Percentiles rank a stretch among this genome's conserved stretches.
Evolutionary conservation across 2,888 invertebrate species (phyloP).

Genomic region (Uloborus plumipes): DNA sequence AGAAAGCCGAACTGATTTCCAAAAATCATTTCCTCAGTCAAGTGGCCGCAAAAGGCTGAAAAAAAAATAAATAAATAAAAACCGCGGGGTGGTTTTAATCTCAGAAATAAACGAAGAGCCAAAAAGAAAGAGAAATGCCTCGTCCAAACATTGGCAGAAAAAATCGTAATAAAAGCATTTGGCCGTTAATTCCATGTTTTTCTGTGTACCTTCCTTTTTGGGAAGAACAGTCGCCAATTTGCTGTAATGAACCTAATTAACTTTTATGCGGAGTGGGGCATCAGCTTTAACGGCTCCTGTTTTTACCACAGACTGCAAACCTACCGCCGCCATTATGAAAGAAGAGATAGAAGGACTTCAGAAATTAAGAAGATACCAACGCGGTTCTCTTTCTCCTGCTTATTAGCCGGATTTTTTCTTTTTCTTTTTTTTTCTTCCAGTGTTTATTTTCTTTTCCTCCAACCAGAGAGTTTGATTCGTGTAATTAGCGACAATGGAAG

Average conservation of each 20-base stretch:
- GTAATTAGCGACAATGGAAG: constrained; percentile 52
- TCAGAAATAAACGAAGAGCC: constrained; percentile 15
- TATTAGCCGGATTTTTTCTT: constrained; percentile 2
- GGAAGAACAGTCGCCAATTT: constrained; percentile 59
- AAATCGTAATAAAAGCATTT: constrained; percentile 46
- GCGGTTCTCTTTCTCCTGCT: neutral
- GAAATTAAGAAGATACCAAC: constrained; percentile 45
- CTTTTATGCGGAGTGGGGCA: constrained; percentile 51
- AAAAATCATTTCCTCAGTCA: constrained; percentile 13
- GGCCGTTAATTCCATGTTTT: constrained; percentile 61
- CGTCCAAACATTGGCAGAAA: neutral
- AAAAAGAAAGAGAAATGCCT: constrained; percentile 13
- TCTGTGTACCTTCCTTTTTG: constrained; percentile 51
- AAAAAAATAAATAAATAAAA: neutral
- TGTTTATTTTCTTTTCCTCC: too few relatives aligned
- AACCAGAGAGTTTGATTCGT: constrained; percentile 31
- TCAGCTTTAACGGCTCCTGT: constrained; percentile 43
- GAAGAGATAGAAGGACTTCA: constrained; percentile 20
- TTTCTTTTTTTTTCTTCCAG: too few relatives aligned
- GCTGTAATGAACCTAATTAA: constrained; percentile 63
- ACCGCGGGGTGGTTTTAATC: constrained; percentile 49
- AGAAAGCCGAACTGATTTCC: constrained; percentile 26
- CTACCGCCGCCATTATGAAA: constrained; percentile 46
- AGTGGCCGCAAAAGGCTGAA: constrained; percentile 17
- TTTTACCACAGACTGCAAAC: constrained; percentile 52